Conservation (phyloP, 2,888 invertebrate genomes). For the Caenorhabditis sp. region DNA sequence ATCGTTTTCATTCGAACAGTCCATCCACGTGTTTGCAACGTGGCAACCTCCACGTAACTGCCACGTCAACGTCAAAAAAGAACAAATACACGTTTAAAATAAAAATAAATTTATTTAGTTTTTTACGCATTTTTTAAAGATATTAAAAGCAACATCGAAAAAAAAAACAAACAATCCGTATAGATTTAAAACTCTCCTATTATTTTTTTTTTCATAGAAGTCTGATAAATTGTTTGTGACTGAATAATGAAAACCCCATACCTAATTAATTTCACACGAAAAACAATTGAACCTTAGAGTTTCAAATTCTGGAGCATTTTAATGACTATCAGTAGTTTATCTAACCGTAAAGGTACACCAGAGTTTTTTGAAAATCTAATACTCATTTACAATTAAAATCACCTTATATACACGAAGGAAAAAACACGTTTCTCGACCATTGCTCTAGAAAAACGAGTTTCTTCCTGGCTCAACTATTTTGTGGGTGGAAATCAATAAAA, state of each 20-base stretch:
- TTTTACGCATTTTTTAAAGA: too few species aligned
- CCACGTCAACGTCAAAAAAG: too few species aligned
- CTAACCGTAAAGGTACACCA: constrained; percentile 8
- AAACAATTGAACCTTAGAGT: constrained; percentile 9
- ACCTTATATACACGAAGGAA: not conserved
- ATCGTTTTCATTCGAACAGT: too few species aligned
- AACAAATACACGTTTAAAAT: too few species aligned
- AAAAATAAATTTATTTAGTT: too few species aligned
- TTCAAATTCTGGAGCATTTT: not conserved
- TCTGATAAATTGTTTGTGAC: not conserved
- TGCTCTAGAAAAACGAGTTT: too few species aligned
- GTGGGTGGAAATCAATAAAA: not conserved
- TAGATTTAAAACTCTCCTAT: constrained; percentile 5
- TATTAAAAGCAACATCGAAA: not conserved
- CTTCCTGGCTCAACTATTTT: not conserved
- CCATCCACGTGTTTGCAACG: not conserved
- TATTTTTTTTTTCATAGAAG: constrained; percentile 4
- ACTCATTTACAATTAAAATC: not conserved
- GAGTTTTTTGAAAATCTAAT: not conserved
- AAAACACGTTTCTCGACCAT: not conserved
- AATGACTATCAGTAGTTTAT: not conserved
- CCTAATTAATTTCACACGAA: not conserved
- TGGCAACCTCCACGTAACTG: not conserved
- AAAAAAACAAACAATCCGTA: not conserved
- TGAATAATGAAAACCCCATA: not conserved